Base-by-base conservation (phyloP, 2,888 invertebrate genomes). In the Gymnocheta viridis region DNA sequence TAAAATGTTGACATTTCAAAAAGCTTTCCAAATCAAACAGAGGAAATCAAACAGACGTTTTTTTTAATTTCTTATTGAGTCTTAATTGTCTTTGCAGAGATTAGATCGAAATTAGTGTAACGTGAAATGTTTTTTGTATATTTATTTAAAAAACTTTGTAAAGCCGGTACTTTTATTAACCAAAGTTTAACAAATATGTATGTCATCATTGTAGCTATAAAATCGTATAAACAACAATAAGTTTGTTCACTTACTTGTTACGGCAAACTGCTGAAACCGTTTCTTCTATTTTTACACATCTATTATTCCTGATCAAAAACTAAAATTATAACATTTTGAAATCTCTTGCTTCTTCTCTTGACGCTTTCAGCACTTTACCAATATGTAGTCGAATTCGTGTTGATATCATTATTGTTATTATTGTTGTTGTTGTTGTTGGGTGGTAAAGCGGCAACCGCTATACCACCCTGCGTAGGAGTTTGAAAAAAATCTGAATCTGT, bases 381-480 rank as follows among this genome's bases (percentile, higher is more conserved):
- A 69, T 64, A 78, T 22, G 56, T 69, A 35, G 38, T 56, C 29
- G 51, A 67, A 54, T 44, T 69, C 6, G 58, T 58, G 51, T 56
- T n/a, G 17, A 62, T 64, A 66, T 51, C 29, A 74, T 73, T 67
- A 58, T n/a, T 4, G n/a, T 35, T 24, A 74, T 73, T 67, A 58
- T n/a, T 4, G n/a, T 35, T 24, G 19, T 38, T 77, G 17, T 41
- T 74, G 29, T 67, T 54, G 29, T 32, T 64, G 35, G 89, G 88
- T 56, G 92, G 92, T 82, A 92, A 83, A 2, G 92, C 92, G 12
- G 89, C 91, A 66, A 92, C 91, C 41, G 91, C 92, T 74, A 92
- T 90, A 62, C 91, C 90, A 60, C 91, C 91, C 64, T 89, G 90
- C 19, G 90, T 88, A 58, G 91, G 91, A 66, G 91, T 91, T 85